These are phyloP conservation scores for Lagodon rhomboides DNA, from an alignment of 2,797 vertebrate genomes.

Conservation along the genomic window DNA sequence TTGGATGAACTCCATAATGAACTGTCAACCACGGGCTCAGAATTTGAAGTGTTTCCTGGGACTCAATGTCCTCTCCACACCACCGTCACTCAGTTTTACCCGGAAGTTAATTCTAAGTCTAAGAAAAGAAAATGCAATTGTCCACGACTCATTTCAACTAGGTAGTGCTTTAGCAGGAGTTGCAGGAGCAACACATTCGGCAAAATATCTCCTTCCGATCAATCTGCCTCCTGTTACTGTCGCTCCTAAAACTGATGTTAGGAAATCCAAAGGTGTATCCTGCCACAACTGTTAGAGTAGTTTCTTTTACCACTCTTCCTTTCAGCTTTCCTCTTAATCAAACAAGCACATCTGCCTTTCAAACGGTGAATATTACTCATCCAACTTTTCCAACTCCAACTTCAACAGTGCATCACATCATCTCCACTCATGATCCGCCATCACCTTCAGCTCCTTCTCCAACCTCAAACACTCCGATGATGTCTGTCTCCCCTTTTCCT, in stretches of 20 bases:
- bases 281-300: not conserved
- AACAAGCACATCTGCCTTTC: not conserved
- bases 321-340: not conserved
- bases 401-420: not conserved
- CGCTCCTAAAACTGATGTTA: no score
- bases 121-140: not conserved
- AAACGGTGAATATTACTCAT: no score
- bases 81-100: slow-evolving; percentile 25
- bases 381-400: no score
- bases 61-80: not conserved
- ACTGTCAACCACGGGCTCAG: rapidly evolving
- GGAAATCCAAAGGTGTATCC: no score
- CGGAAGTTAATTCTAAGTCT: rapidly evolving
- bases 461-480: not conserved
- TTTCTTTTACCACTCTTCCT: not conserved
- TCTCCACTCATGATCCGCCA: no score
- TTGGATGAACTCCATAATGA: not conserved
- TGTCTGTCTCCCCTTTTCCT: not conserved
- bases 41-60: not conserved
- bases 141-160: not conserved
- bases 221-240: no score
- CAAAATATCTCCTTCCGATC: no score
- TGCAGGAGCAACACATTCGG: no score
- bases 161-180: no score
- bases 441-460: not conserved